Base-by-base conservation (phyloP, 2,888 invertebrate genomes). In the Heliconius erato region DNA sequence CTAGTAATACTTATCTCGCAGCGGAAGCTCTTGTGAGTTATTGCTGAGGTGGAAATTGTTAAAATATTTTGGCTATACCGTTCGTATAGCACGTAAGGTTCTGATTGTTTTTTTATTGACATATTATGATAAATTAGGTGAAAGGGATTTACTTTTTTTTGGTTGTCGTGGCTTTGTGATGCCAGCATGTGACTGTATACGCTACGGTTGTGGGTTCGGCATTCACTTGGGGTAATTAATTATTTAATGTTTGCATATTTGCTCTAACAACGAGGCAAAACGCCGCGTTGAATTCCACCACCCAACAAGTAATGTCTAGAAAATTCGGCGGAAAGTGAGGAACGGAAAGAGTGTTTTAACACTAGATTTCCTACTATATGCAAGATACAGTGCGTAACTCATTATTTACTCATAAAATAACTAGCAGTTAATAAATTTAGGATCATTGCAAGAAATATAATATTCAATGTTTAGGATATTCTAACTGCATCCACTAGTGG, bases 1-100 rank as follows among this genome's bases (percentile, higher is more conserved):
- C 90, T 88, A 89, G 93, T 94, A 94, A 92, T 93, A 91, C 92
- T 78, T 78, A 92, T 93, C 92, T 92, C 86, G 92, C 93, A 92
- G 91, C 94, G 95, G 94, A 95, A 95, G 92, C 88, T 91, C 88
- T 89, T 83, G 86, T 85, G 86, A 87, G 85, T 87, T 86, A 87
- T 87, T 87, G 85, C 85, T 84, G 79, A 84, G 69, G 81, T 82
- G 83, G 67, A 68, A 71, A 26, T 77, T 82, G 40, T 77, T 83
- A 76, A 77, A 79, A 81, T 82, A 77, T 63, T 82, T 80, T 54
- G 32, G 65, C 54, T 74, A 16, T 49, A 2, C 7, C 32, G 28
- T 67, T 28, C 16, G 26, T 14, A 14, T 0, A 65, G 12, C 11
- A 26, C n/a, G 65, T 28, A 12, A 12, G 14, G 28, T 63, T 63